Evolutionary conservation across 2,888 invertebrate genomes (phyloP), one percentile per base, ranked within the genome.

Genomic region (Apodemia duryi): DNA sequence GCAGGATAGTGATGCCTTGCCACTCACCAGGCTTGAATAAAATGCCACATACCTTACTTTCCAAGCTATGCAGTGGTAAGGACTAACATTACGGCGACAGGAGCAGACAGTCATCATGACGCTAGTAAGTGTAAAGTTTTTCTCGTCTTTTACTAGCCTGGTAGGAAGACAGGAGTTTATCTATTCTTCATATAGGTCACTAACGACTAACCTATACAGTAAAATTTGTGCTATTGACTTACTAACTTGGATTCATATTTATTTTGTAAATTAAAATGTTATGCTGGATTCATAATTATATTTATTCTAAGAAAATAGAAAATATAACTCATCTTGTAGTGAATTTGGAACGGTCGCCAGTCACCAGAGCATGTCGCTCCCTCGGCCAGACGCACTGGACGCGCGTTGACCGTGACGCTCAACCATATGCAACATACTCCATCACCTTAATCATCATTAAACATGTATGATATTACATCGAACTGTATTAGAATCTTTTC

Each of bases 331-430:
- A 57, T 60, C 57, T 67, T 65, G 62, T 64, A 70, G 71, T 65
- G 69, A 73, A 74, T 75, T 74, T 70, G 72, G 74, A 72, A 68
- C 74, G 70, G 70, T 72, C 63, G 69, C 62, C 21, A 51, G 60
- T 65, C 72, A 69, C 67, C 74, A 66, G 69, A 72, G 73, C 75
- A 69, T 65, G 70, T 65, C 75, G 65, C 72, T 69, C 70, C 76
- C 73, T 70, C 74, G 71, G 70, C 72, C 71, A 57, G 32, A 29
- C 29, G 32, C 54, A 72, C 70, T 73, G 77, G 75, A 70, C 76
- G 75, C n/a, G 11, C 77, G 72, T 68, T 79, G 79, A 80, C 79
- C 79, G 79, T 76, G 73, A 78, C 77, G 74, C 60, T 64, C 66
- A 69, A 69, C 73, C 74, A 74, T 77, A 77, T 77, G 75, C 74